Percentiles rank a stretch among this genome's conserved stretches.
Conservation (phyloP, 2,113 vertebrate genomes). For the Amphilophus citrinellus region DNA sequence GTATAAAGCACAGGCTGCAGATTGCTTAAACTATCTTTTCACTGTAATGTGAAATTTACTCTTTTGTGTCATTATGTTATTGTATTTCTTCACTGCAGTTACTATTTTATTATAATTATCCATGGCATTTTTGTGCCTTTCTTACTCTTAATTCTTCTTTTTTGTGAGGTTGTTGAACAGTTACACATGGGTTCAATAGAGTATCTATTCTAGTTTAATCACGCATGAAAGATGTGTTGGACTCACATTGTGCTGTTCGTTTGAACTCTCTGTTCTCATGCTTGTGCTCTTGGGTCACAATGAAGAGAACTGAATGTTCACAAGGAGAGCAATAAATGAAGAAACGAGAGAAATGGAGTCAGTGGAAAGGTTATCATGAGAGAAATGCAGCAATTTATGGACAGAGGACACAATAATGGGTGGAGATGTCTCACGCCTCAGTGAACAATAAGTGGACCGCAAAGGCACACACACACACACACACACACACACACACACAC, state of each 20-base stretch:
- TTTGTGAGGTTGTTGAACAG: background rate
- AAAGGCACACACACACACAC: background rate
- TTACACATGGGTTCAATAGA: background rate
- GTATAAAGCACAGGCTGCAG: background rate
- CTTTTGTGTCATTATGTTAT: background rate
- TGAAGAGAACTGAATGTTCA: constrained; percentile 6
- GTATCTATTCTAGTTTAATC: background rate
- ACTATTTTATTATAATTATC: background rate
- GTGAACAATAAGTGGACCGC: too few relatives aligned
- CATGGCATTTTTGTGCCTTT: background rate
- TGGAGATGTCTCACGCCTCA: background rate
- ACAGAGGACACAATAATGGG: background rate
- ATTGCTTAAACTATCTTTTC: background rate
- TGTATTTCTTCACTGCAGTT: background rate
- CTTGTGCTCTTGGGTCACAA: background rate
- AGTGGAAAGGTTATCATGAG: background rate
- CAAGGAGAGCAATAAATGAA: background rate
- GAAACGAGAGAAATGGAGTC: background rate
- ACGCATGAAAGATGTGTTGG: background rate
- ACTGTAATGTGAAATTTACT: background rate
- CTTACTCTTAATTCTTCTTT: background rate
- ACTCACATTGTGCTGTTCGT: background rate
- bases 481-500: background rate
- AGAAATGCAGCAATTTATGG: constrained; percentile 2
- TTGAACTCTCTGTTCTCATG: background rate